Percentiles rank a stretch among this genome's conserved stretches.
Evolutionary conservation across 2,888 invertebrate genomes (phyloP).

Genomic region (Nephrocerus scutellatus): DNA sequence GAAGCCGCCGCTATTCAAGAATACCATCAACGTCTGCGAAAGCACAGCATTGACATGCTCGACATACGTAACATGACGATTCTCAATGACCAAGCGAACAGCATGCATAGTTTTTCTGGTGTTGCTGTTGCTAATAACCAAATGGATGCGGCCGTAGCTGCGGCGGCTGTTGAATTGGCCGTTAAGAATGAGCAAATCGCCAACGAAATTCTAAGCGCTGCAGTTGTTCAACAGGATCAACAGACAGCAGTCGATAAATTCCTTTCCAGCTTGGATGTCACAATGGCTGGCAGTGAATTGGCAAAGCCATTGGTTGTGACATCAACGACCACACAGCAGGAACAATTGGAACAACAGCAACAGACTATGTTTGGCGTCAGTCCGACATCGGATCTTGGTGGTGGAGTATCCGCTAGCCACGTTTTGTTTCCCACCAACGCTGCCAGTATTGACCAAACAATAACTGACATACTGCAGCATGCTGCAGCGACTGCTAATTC

Average conservation of each 20-base stretch:
- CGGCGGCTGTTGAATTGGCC: conserved; percentile 37
- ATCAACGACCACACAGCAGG: not conserved
- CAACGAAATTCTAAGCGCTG: conserved; percentile 40
- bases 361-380: not conserved
- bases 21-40: conserved; percentile 34
- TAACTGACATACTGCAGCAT: conserved; percentile 37
- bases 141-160: conserved; percentile 37
- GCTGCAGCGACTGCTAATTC: conserved; percentile 21
- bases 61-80: conserved; percentile 32
- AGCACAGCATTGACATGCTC: conserved; percentile 35
- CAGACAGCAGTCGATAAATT: conserved; percentile 50
- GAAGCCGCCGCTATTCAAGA: conserved; percentile 23
- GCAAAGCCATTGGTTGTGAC: not conserved
- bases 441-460: conserved; percentile 35
- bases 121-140: conserved; percentile 33
- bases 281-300: conserved; percentile 24
- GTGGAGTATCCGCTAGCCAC: conserved; percentile 24
- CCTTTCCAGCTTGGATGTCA: conserved; percentile 34
- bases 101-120: conserved; percentile 36
- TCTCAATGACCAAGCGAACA: conserved; percentile 36
- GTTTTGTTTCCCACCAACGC: conserved; percentile 18
- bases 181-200: conserved; percentile 55
- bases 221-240: conserved; percentile 53
- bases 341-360: not conserved
- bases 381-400: not conserved